Base-by-base conservation (phyloP, 2,888 invertebrate species). In the Chalcis sispes region DNA sequence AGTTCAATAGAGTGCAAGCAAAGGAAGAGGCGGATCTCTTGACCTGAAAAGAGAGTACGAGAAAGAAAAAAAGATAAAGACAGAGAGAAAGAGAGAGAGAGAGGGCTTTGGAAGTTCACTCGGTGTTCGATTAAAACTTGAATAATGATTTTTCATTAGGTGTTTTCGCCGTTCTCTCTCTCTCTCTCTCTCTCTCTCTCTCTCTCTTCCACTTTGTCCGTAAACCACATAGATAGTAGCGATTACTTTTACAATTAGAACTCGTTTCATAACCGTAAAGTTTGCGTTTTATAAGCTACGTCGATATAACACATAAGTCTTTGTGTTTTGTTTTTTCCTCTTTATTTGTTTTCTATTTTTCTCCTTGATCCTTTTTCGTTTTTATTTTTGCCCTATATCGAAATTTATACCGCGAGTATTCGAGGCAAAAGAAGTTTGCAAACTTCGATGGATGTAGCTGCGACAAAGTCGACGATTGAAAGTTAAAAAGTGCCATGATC, bases 21-120 rank as follows among this genome's bases (percentile, higher is more conserved):
- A 25, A 20, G 20, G 10, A 1, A 18, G 70, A 48, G 40, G 50
- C 50, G 52, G 27, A 20, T 59, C 70, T 50, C 61, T 70, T 70
- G 70, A 70, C 70, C 70, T 20, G 52, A 62, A 62, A 62, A 62
- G 50, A 61, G 40, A 61, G 54, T 8, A 61, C n/a, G n/a, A n/a
- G n/a, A n/a, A n/a, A 18, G 13, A 18, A 8, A 0, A 1, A 18
- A 1, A 10, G 36, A 3, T 40, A 2, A 15, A 40, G 18, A 42
- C 5, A 40, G 40, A 42, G 25, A 1, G 20, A 13, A 15, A 10
- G 18, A 42, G 40, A n/a, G 50, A 62, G 18, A 18, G 25, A 23
- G 18, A 42, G 15, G 18, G 10, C 27, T 8, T 2, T 13, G 23
- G 13, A 42, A 42, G 23, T 52, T 20, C 23, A 8, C 32, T 20